Base-by-base conservation (phyloP, 2,797 vertebrate genomes). In the Aldrovandia affinis region DNA sequence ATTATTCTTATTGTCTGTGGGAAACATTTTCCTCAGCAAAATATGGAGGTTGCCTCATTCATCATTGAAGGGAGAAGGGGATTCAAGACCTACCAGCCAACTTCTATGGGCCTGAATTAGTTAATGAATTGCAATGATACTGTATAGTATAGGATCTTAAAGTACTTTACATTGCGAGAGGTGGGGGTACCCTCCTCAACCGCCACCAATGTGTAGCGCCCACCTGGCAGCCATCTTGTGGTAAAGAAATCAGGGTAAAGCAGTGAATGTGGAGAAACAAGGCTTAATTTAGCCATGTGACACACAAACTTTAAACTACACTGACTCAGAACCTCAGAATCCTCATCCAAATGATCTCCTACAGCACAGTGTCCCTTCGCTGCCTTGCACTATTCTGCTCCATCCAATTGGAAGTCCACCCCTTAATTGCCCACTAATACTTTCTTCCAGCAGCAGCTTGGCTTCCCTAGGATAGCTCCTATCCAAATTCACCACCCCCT, bases 1-100 rank as follows among this genome's bases (percentile, higher is more conserved):
- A 44, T 83, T 59, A 70, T 42, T n/a, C 39, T 83, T 59, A 59
- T 70, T 39, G 55, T 83, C 70, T 59, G 14, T 33, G 54, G 54
- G 65, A 47, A 2, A 52, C 33, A 44, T 61, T 20, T 70, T 78
- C 28, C 25, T 47, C 42, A 77, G 22, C 5, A 42, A 6, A 73
- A 42, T 33, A 47, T 77, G 39, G 73, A 33, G 20, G 73, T 5
- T 44, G 20, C 7, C 54, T 52, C 39, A 15, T 55, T 78, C 70
- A 77, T 78, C 54, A 77, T 15, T 20, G 68, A 77, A 36, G 4
- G 33, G 10, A 36, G 28, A n/a, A 15, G 14, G 28, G 15, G 65
- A n/a, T 2, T 36, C 15, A 4, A 36, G 33, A 10, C 33, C 22
- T 22, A 5, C 1, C 65, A 36, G 30, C 12, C 12, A 33, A 22